Evolutionary conservation across 1,140 invertebrate genomes (phyloP), one percentile per base, ranked within the genome.

Genomic region (Aradophagus sp.): DNA sequence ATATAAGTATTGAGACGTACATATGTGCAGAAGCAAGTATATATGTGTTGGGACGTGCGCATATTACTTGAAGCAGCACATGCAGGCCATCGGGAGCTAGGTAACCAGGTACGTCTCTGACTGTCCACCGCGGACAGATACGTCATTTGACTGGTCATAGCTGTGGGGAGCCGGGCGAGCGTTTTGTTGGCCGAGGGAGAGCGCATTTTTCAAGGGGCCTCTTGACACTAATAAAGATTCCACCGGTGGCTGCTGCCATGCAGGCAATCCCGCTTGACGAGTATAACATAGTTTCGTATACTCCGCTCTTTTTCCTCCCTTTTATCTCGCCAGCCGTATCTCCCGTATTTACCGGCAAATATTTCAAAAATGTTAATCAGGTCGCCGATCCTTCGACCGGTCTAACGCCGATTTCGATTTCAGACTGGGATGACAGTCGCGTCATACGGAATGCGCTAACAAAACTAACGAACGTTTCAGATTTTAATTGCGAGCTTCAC

Each of bases 201-300:
- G 55, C 56, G 32, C 68, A 75, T 75, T 78, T 76, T 76, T 73
- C 65, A 75, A 73, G 52, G 63, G 56, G 58, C 62, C 71, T 55
- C 75, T 78, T 77, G 77, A 78, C 77, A 77, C 75, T 77, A 78
- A 78, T 78, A 77, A 78, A 78, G 73, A 77, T 74, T 76, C 75
- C 68, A 52, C 44, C 50, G 66, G 66, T 70, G 58, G 50, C 66
- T 63, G 63, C 66, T 72, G 65, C 48, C 56, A 47, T 66, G 55
- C 69, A 72, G 32, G 69, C 69, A 72, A 65, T 72, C 61, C 55
- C 61, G 55, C 61, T 72, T 75, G 74, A 78, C 74, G 67, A 78
- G 67, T 70, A 70, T 70, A 72, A 77, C 71, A 74, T 70, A 66
- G 68, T 74, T 73, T 70, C 67, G 67, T 70, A 53, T 68, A 53